phyloP scores from a whole-genome alignment of 1,140 invertebrate species.

The Bombus confusus region DNA sequence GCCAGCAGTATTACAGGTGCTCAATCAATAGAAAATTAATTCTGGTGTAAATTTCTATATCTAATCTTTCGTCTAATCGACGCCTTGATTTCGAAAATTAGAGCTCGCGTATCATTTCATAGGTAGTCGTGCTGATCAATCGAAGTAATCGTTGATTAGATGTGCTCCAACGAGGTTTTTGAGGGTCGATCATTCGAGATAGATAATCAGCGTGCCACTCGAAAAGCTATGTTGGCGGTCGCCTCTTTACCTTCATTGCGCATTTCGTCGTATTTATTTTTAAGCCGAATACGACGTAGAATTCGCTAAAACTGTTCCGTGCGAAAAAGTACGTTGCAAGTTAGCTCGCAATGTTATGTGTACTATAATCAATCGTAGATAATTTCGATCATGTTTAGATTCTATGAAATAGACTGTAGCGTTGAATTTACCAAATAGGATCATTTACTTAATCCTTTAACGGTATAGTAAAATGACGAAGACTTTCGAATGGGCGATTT shows the following conservation, averaged over 20 bases:
- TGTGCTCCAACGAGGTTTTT: not conserved
- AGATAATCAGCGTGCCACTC: not conserved
- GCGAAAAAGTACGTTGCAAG: not conserved
- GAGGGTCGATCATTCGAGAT: not conserved
- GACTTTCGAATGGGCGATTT: not conserved
- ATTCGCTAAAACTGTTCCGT: conserved; percentile 6
- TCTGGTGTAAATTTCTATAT: not conserved
- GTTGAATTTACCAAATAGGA: not conserved
- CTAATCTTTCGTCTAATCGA: not conserved
- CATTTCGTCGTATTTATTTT: conserved; percentile 20
- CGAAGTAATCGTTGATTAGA: not conserved
- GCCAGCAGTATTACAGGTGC: not conserved
- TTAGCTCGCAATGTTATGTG: not conserved
- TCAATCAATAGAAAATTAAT: not conserved
- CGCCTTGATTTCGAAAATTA: not conserved
- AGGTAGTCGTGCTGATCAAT: not conserved
- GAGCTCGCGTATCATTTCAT: not conserved
- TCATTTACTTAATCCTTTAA: not conserved
- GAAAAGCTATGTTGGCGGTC: not conserved
- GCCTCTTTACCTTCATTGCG: not conserved
- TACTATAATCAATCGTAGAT: not conserved
- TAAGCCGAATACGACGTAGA: conserved; percentile 11
- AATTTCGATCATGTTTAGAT: not conserved
- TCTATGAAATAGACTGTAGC: not conserved
- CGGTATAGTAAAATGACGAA: not conserved